Percentiles rank a stretch among this genome's conserved stretches.
Conservation (phyloP, 92 coral and sea anemone genomes). For the Parazoanthus darwini region DNA sequence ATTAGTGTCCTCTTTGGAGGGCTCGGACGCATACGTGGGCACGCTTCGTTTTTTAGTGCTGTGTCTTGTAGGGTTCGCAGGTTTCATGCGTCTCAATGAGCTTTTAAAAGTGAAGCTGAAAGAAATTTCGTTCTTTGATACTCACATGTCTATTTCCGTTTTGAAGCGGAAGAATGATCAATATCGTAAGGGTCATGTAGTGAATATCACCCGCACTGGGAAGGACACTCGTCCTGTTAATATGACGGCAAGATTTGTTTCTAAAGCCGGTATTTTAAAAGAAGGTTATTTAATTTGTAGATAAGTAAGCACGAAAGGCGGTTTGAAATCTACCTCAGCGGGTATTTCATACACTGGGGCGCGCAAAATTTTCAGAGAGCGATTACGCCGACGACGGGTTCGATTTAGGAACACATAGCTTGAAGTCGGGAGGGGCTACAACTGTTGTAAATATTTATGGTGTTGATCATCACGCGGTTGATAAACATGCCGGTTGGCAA, state of each 20-base stretch:
- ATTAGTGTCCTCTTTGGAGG: no score
- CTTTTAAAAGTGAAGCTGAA: no score
- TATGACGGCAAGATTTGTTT: constrained; percentile 18
- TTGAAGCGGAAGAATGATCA: not conserved
- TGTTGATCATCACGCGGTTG: constrained; percentile 2
- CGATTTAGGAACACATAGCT: constrained; percentile 5
- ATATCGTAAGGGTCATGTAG: not conserved
- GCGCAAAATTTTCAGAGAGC: constrained; percentile 23
- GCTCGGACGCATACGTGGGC: no score
- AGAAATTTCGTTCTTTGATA: no score
- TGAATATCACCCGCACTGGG: not conserved
- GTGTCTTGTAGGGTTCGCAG: no score
- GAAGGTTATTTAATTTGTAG: constrained; percentile 8
- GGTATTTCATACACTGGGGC: constrained; percentile 47
- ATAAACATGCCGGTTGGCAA: constrained; percentile 45
- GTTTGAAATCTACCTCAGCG: not conserved
- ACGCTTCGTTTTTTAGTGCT: no score
- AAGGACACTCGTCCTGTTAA: not conserved
- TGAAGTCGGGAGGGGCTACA: constrained; percentile 16
- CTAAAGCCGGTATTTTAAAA: not conserved
- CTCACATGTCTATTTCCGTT: not conserved
- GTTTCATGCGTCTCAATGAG: no score
- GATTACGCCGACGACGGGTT: constrained; percentile 2
- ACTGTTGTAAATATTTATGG: constrained; percentile 4
- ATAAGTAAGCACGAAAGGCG: not conserved